phyloP scores from a whole-genome alignment of 2,113 vertebrate species.

The Pituophis catenifer region DNA sequence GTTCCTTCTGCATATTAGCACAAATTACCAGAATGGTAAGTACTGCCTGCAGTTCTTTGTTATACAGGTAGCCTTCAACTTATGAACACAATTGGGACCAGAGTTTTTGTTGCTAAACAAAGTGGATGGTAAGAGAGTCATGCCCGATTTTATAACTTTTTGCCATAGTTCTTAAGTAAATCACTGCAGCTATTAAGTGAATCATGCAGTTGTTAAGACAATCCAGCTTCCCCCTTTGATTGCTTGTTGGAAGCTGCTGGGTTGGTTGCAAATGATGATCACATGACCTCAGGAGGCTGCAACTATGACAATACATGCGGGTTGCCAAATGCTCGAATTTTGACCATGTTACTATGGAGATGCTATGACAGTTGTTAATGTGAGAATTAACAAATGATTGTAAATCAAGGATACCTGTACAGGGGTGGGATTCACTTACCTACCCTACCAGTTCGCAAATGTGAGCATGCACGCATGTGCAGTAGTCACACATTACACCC shows the following conservation, averaged over 20 bases:
- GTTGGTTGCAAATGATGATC: neutral
- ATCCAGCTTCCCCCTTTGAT: neutral
- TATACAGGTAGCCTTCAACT: neutral
- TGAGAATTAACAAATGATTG: neutral
- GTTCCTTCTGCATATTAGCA: neutral
- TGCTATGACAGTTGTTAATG: neutral
- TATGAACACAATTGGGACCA: neutral
- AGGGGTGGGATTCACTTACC: no score
- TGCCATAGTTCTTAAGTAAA: neutral
- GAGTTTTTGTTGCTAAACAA: neutral
- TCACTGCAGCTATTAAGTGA: neutral
- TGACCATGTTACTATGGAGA: neutral
- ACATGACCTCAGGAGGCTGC: neutral
- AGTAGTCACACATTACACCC: no score
- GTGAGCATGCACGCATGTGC: no score
- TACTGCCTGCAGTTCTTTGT: neutral
- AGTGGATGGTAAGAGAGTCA: neutral
- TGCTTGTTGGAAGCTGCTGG: neutral
- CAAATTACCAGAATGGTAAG: neutral
- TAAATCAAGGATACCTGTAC: neutral
- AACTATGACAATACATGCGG: neutral
- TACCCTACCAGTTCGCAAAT: no score
- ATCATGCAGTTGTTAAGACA: neutral
- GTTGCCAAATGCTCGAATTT: neutral
- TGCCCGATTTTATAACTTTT: neutral